Percentiles rank a stretch among this genome's conserved stretches.
phyloP scores from a whole-genome alignment of 2,113 vertebrate genomes.

The Corydoras maculifer region DNA sequence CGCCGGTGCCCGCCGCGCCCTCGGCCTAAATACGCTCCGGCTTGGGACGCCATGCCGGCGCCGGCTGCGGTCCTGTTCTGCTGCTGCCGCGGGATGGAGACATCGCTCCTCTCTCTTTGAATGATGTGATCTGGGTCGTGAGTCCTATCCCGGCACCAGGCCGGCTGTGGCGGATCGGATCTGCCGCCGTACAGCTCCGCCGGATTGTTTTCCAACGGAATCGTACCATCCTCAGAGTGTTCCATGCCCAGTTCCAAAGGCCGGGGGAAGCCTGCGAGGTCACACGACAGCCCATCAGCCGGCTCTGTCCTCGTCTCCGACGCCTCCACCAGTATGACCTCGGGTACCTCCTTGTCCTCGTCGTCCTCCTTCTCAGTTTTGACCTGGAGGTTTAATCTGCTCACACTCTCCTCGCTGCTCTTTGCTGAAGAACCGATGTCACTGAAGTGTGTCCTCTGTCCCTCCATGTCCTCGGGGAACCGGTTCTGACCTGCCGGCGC shows the following conservation, averaged over 20 bases:
- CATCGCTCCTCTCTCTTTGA: slow-evolving; percentile 3
- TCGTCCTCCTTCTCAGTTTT: slow-evolving; percentile 48
- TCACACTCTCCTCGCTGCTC: neutral
- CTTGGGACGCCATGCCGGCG: neutral
- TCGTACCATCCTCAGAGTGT: neutral
- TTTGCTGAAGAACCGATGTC: neutral
- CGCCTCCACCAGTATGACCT: neutral
- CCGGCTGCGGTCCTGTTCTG: slow-evolving; percentile 32
- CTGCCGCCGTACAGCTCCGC: slow-evolving; percentile 8
- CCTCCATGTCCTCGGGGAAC: slow-evolving; percentile 13
- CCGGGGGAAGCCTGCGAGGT: slow-evolving; percentile 7
- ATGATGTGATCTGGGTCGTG: neutral
- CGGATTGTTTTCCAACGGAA: neutral
- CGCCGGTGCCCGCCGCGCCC: slow-evolving; percentile 40
- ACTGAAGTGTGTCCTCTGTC: neutral
- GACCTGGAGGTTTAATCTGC: slow-evolving; percentile 21
- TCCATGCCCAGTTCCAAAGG: slow-evolving; percentile 1
- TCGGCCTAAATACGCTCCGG: neutral
- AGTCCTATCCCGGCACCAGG: slow-evolving; percentile 15
- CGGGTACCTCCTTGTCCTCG: slow-evolving; percentile 29
- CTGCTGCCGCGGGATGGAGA: slow-evolving; percentile 5
- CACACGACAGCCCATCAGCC: slow-evolving; percentile 9
- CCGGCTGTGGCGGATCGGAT: slow-evolving; percentile 7
- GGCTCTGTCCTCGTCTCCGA: slow-evolving; percentile 12
- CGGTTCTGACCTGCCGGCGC: slow-evolving; percentile 6